A percentile compares a stretch with the other conserved stretches of the same genome.
Conservation (phyloP, 2,797 vertebrate species). For the Crypturellus tataupa region DNA sequence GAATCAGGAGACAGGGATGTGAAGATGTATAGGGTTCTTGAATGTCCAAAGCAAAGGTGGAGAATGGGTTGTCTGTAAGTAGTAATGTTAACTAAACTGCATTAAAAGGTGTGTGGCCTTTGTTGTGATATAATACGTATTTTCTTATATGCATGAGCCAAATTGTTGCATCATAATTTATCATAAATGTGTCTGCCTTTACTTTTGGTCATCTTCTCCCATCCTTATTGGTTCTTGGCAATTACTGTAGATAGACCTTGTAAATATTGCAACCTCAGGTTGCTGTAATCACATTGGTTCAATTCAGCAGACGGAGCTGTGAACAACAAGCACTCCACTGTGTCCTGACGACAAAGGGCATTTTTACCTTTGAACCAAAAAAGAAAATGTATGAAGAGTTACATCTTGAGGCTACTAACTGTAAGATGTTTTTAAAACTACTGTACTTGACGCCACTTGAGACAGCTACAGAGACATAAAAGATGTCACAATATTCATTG, state of each 20-base stretch:
- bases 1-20: conserved; percentile 79
- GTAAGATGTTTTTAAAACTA: conserved; percentile 82
- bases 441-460: conserved; percentile 85
- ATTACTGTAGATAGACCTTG: conserved; percentile 85
- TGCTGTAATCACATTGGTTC: conserved; percentile 79
- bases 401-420: conserved; percentile 81
- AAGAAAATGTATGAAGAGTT: conserved; percentile 62
- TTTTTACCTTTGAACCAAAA: conserved; percentile 87
- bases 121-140: conserved; percentile 86
- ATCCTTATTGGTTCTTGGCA: conserved; percentile 80
- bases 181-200: conserved; percentile 81
- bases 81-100: conserved; percentile 84
- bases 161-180: conserved; percentile 83
- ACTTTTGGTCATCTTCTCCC: conserved; percentile 80
- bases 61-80: conserved; percentile 86
- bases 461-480: conserved; percentile 82
- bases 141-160: conserved; percentile 89
- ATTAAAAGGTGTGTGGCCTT: conserved; percentile 86
- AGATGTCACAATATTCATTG: conserved; percentile 84
- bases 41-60: conserved; percentile 81
- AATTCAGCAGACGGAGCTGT: conserved; percentile 74
- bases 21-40: conserved; percentile 76
- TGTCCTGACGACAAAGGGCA: conserved; percentile 80
- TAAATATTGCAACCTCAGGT: conserved; percentile 82
- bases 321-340: conserved; percentile 71